Evolutionary conservation across 2,797 vertebrate genomes (phyloP).

Genomic region (Crax fasciolata): DNA sequence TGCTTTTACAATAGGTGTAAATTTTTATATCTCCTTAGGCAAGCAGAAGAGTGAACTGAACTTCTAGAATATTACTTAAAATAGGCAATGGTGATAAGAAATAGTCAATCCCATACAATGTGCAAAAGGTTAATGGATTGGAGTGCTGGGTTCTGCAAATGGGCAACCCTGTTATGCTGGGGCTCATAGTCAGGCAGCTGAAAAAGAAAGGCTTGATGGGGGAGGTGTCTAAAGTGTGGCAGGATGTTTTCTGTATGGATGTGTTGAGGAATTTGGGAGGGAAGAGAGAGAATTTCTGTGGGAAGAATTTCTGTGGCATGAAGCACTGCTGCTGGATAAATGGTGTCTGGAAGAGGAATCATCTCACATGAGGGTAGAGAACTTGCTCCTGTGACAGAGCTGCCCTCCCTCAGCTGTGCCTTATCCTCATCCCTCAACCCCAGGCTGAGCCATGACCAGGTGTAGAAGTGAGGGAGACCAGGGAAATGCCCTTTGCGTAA

Average conservation of each 20-base stretch:
- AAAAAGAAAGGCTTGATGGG: not conserved
- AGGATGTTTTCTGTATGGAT: not conserved
- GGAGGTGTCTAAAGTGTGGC: not conserved
- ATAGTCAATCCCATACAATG: not conserved
- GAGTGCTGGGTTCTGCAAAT: constrained; percentile 25
- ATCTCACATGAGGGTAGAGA: not conserved
- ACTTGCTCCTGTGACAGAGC: not conserved
- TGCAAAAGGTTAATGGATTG: constrained; percentile 44
- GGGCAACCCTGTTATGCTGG: not conserved
- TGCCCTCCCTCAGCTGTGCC: not conserved
- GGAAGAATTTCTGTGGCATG: not conserved
- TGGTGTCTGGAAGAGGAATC: not conserved
- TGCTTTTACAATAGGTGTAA: constrained; percentile 78
- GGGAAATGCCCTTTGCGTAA: not conserved
- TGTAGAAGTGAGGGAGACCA: not conserved
- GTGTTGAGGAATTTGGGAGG: not conserved
- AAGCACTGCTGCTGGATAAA: not conserved
- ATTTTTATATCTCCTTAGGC: constrained; percentile 75
- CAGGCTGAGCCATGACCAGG: not conserved
- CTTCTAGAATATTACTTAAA: constrained; percentile 61
- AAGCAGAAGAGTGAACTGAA: constrained; percentile 71
- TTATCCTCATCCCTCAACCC: not conserved
- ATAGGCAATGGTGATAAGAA: constrained; percentile 43
- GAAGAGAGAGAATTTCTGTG: not conserved
- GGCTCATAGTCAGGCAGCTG: not conserved